A percentile compares a stretch with the other conserved stretches of the same genome.
Conservation (phyloP, 1,140 invertebrate genomes). For the Hyles vespertilio region DNA sequence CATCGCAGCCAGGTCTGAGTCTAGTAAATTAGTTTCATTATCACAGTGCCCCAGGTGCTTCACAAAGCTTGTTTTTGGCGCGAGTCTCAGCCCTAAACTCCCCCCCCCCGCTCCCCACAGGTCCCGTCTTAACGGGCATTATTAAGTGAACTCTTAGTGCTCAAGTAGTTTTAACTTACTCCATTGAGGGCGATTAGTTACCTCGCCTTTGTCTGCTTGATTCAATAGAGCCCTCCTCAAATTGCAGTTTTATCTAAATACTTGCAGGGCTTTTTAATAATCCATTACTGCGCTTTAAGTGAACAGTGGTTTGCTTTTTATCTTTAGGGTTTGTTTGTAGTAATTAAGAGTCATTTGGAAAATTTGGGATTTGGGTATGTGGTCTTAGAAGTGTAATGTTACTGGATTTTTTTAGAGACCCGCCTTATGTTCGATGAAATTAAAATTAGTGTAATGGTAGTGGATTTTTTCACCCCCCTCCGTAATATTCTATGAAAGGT, state of each 20-base stretch:
- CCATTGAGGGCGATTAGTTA: constrained; percentile 16
- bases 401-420: too few species aligned
- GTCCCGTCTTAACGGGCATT: constrained; percentile 21
- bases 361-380: too few species aligned
- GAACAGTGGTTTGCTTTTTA: too few species aligned
- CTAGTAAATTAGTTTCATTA: constrained; percentile 61
- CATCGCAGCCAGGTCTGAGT: constrained; percentile 16
- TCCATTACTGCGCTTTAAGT: too few species aligned
- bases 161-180: constrained; percentile 21
- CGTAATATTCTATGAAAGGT: too few species aligned
- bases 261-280: too few species aligned
- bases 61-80: constrained; percentile 28
- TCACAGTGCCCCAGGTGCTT: constrained; percentile 44
- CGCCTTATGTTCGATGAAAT: too few species aligned
- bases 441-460: too few species aligned
- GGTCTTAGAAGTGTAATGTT: too few species aligned
- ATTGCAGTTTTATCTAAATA: background rate
- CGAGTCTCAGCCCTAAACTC: background rate
- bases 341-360: too few species aligned
- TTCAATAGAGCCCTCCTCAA: background rate
- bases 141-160: constrained; percentile 27
- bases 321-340: too few species aligned
- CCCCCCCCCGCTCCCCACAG: constrained; percentile 4
- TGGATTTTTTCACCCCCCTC: too few species aligned
- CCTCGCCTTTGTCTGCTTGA: constrained; percentile 4